phyloP scores from a whole-genome alignment of 2,113 vertebrate genomes.

The Carlito syrichta region DNA sequence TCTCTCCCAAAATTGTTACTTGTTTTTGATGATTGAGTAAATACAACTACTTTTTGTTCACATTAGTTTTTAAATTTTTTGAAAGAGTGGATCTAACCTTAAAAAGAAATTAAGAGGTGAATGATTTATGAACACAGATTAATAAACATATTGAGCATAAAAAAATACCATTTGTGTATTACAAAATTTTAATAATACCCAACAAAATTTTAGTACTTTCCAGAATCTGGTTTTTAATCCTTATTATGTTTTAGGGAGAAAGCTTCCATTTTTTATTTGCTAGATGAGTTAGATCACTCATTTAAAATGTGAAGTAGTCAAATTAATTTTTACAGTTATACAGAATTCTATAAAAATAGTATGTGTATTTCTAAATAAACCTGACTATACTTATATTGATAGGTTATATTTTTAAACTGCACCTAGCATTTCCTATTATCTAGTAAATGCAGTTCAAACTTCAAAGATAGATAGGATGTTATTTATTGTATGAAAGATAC shows the following conservation, averaged over 20 bases:
- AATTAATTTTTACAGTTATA: background rate
- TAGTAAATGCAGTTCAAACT: background rate
- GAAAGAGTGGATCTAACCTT: background rate
- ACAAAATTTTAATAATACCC: background rate
- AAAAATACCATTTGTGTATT: background rate
- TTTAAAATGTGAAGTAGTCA: background rate
- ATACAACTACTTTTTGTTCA: background rate
- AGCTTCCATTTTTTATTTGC: background rate
- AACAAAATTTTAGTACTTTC: background rate
- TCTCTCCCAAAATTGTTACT: background rate
- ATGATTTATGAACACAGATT: background rate
- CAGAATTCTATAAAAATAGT: background rate
- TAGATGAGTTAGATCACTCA: background rate
- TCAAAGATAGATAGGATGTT: background rate
- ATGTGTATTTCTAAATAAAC: background rate
- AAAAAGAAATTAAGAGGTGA: background rate
- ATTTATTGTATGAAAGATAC: background rate
- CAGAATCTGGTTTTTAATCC: background rate
- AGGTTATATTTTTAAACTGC: background rate
- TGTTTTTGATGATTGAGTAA: constrained; percentile 2
- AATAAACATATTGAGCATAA: background rate
- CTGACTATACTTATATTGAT: background rate
- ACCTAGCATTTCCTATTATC: background rate
- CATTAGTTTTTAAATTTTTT: background rate
- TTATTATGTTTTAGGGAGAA: background rate